A percentile compares a stretch with the other conserved stretches of the same genome.
These are phyloP conservation scores for Spheniscus humboldti DNA, from an alignment of 2,797 vertebrate genomes.

Conservation along the genomic window DNA sequence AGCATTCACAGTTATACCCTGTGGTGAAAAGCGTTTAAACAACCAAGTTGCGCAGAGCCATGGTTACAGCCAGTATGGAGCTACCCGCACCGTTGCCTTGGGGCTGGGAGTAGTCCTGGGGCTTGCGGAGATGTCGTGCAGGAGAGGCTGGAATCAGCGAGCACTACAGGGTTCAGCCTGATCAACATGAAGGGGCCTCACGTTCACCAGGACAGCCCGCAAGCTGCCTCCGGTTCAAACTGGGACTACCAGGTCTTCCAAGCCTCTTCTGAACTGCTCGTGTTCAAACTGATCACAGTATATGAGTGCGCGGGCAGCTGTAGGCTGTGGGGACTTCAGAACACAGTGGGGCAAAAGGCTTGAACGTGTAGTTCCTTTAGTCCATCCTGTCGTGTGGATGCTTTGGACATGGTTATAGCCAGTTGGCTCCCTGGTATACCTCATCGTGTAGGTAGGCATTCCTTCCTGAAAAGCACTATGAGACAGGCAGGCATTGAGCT, in stretches of 20 bases:
- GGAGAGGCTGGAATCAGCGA: neutral
- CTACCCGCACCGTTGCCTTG: neutral
- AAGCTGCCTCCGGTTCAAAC: neutral
- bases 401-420: neutral
- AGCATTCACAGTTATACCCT: neutral
- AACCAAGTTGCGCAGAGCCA: neutral
- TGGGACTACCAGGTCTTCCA: neutral
- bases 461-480: neutral
- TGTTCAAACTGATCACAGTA: neutral
- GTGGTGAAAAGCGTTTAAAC: neutral
- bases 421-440: neutral
- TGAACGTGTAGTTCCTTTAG: neutral
- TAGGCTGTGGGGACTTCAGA: neutral
- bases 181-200: neutral
- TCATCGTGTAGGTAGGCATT: neutral
- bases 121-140: rapidly evolving
- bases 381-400: neutral
- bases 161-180: neutral
- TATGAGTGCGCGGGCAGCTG: neutral
- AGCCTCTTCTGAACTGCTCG: neutral
- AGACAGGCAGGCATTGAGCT: neutral
- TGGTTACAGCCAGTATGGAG: neutral
- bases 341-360: neutral
- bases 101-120: neutral
- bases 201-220: neutral